phyloP scores from a whole-genome alignment of 2,888 invertebrate species.

The Euzetes globulus region DNA sequence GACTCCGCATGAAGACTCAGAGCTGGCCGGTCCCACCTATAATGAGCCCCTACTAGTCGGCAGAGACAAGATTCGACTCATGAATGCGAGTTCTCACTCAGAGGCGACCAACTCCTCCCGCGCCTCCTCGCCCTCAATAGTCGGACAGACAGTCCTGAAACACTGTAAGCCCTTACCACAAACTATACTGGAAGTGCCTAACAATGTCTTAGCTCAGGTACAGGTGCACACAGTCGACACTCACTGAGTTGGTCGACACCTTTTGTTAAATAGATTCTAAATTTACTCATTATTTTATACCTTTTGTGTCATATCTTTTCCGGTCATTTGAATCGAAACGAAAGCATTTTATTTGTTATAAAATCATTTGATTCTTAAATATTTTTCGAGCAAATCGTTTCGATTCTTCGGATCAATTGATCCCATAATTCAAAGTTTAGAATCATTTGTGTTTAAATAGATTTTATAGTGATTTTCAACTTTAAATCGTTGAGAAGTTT shows the following conservation, averaged over 20 bases:
- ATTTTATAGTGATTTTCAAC: no score
- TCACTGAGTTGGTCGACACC: slow-evolving; percentile 42
- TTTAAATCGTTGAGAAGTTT: no score
- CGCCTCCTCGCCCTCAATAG: slow-evolving; percentile 17
- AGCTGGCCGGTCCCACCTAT: slow-evolving; percentile 46
- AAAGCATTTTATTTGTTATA: no score
- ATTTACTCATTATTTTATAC: no score
- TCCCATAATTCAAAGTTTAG: no score
- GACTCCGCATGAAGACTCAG: slow-evolving; percentile 84
- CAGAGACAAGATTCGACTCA: slow-evolving; percentile 35
- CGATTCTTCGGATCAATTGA: no score
- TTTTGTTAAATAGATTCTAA: no score
- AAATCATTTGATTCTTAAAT: no score
- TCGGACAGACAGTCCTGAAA: background rate
- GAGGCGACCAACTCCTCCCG: slow-evolving; percentile 12
- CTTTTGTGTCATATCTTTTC: no score
- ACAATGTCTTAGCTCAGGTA: slow-evolving; percentile 72
- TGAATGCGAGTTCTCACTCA: slow-evolving; percentile 7
- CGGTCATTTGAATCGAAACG: no score
- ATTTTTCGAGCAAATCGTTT: no score
- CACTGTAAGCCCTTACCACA: background rate
- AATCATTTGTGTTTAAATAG: no score
- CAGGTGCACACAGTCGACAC: slow-evolving; percentile 81
- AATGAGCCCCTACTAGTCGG: slow-evolving; percentile 40
- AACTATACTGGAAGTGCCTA: slow-evolving; percentile 45